Base-by-base conservation (phyloP, 2,888 invertebrate genomes). In the Agapostemon virescens region DNA sequence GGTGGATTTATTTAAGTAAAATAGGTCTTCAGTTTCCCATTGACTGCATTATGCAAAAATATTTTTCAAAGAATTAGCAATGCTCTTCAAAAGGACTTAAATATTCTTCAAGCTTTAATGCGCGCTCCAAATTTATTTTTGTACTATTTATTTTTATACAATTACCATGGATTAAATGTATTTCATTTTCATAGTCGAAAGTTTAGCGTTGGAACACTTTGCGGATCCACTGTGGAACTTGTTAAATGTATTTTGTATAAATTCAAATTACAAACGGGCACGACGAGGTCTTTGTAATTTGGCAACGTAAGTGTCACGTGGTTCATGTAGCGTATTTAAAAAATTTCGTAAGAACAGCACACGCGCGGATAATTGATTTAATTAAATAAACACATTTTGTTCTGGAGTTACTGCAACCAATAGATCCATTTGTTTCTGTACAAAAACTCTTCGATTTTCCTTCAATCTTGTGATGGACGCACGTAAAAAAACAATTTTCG, bases 401-500 rank as follows among this genome's bases (percentile, higher is more conserved):
- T 9, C 17, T 42, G n/a, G 36, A 63, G n/a, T 30, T n/a, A 67
- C 15, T 40, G 11, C 23, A 23, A 69, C 36, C 26, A 20, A 30
- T 20, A 17, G 33, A n/a, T 79, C 20, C 0, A 58, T 68, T 69
- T 63, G 33, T 74, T 74, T 81, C 74, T 79, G 79, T 80, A 66
- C 11, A 61, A 80, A 81, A 75, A 64, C 80, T 74, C 73, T 81
- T 82, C 81, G 82, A 52, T 79, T 77, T 23, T 26, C 23, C 68
- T 63, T 70, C 40, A 38, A 61, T 58, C 55, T 70, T 23, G 26
- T 23, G 81, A 81, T 82, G 81, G 76, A 70, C 81, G 67, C 45
- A 74, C 68, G 63, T 68, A 76, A 70, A 42, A 49, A 52, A 69
- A 79, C 79, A 80, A 73, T 80, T 80, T 79, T 71, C 70, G 23